Base-by-base conservation (phyloP, 2,797 vertebrate species). In the Mormyrus proboscirostris region DNA sequence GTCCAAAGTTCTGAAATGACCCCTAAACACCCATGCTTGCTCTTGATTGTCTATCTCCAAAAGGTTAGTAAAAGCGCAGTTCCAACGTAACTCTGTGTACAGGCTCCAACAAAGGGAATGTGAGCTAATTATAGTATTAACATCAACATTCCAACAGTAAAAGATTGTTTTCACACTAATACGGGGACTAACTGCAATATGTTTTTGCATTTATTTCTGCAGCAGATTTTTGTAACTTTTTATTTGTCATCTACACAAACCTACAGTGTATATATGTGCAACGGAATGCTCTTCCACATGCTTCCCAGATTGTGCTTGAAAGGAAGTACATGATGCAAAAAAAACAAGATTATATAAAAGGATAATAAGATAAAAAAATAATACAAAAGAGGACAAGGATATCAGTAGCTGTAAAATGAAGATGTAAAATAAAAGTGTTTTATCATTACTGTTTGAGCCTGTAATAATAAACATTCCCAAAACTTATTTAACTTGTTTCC, bases 401-500 rank as follows among this genome's bases (percentile, higher is more conserved):
- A 57, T 10, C 2, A n/a, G 55, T 0, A 16, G 4, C 53, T 16
- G 16, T n/a, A 55, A 55, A 55, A 55, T 55, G 6, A 59, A 59
- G 51, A 53, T 53, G 2, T 16, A 53, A 3, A 53, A 10, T 50
- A 9, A 50, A 50, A n/a, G 4, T 57, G 55, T 57, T 25, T 62
- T 8, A 22, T 59, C 29, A 76, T 76, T 82, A 47, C 4, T 44
- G 12, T 79, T 29, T 16, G 12, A 10, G 22, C n/a, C 22, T 22
- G 14, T 88, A 88, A 88, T 53, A 4, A 3, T 53, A 53, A 53
- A 53, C 51, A 16, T 53, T 53, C 51, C 14, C 51, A 53, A 53
- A 53, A 16, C 92, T 92, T 92, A 92, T 92, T 93, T 29, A 29
- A 29, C 29, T 29, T 29, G 29, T 29, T 29, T 29, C 29, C 29